Percentiles rank a stretch among this genome's conserved stretches.
Conservation (phyloP, 2,888 invertebrate genomes). For the Sphaerophoria rueppellii region DNA sequence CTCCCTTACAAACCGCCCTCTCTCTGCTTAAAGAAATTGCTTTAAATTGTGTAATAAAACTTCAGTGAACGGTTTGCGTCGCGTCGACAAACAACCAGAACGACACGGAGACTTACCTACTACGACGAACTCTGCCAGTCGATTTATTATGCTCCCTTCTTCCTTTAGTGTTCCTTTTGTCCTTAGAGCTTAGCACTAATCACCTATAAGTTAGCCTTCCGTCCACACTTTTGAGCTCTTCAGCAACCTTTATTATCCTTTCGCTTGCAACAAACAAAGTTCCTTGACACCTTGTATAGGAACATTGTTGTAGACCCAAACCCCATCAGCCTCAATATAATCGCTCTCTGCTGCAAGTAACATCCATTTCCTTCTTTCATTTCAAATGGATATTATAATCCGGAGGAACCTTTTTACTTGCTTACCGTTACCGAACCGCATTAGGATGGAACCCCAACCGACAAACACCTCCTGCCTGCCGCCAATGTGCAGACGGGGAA, state of each 20-base stretch:
- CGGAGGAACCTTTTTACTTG: conserved; percentile 44
- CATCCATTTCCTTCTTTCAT: conserved; percentile 59
- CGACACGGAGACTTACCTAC: too few relatives aligned
- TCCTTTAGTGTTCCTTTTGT: conserved; percentile 15
- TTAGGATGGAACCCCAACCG: background rate
- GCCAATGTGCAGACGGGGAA: conserved; percentile 8
- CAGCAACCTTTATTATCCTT: conserved; percentile 53
- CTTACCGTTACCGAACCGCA: conserved; percentile 29
- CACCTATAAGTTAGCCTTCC: conserved; percentile 67
- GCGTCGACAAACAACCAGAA: too few relatives aligned
- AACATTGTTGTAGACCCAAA: too few relatives aligned
- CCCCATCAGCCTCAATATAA: background rate
- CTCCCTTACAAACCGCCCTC: background rate
- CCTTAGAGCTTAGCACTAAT: conserved; percentile 57
- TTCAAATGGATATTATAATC: conserved; percentile 60
- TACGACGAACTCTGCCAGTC: conserved; percentile 36
- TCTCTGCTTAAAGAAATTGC: conserved; percentile 19
- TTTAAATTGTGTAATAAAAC: conserved; percentile 52
- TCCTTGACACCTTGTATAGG: conserved; percentile 33
- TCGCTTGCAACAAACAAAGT: conserved; percentile 28
- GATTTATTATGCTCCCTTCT: conserved; percentile 43
- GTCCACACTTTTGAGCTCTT: conserved; percentile 62
- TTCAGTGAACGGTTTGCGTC: conserved; percentile 31
- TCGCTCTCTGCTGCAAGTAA: conserved; percentile 29
- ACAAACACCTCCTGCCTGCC: too few relatives aligned